phyloP scores from a whole-genome alignment of 2,797 vertebrate genomes.

The Falco cherrug region DNA sequence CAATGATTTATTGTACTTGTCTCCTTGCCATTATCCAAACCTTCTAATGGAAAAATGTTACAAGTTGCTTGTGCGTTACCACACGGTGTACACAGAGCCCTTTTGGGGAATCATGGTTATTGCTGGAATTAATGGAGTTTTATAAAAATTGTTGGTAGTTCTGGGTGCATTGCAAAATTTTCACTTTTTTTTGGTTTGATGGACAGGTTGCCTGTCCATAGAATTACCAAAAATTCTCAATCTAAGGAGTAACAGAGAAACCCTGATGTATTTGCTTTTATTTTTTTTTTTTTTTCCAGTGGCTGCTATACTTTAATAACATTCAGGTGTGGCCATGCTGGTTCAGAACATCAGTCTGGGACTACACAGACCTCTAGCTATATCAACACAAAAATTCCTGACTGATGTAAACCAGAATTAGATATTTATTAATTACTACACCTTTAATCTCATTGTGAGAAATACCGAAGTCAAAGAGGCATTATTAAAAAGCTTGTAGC shows the following conservation, averaged over 20 bases:
- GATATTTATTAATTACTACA: neutral
- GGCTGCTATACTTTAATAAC: neutral
- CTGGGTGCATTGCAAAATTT: neutral
- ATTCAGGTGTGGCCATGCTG: neutral
- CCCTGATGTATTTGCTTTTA: neutral
- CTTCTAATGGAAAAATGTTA: fast-evolving
- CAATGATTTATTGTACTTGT: fast-evolving
- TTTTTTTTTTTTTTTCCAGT: too few relatives aligned
- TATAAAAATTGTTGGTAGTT: neutral
- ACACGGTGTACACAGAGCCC: neutral
- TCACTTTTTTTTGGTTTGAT: fast-evolving
- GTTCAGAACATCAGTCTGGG: neutral
- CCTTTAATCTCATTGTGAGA: neutral
- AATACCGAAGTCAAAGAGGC: neutral
- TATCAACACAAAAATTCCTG: neutral
- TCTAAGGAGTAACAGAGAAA: neutral
- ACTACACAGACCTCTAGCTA: fast-evolving
- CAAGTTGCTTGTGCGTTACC: neutral
- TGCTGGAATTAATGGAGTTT: neutral
- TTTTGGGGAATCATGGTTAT: neutral
- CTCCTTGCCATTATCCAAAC: neutral
- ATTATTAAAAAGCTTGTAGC: neutral
- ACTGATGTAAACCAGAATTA: neutral
- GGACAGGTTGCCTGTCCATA: neutral
- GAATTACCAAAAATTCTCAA: neutral